Base-by-base conservation (phyloP, 2,797 vertebrate genomes). In the Iguana delicatissima region DNA sequence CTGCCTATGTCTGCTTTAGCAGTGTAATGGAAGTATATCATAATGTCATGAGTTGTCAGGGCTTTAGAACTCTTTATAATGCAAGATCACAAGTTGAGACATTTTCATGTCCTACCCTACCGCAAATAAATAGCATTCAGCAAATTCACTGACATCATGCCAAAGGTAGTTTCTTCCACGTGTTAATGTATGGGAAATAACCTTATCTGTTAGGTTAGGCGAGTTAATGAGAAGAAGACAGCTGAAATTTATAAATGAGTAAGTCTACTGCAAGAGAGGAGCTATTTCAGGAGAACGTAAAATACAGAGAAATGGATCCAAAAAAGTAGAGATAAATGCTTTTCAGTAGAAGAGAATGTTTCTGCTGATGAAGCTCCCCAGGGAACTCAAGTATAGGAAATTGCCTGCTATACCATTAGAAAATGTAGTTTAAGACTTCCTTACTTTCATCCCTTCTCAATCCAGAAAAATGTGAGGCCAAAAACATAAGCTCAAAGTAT, bases 1-100 rank as follows among this genome's bases (percentile, higher is more conserved):
- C 92, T 95, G 94, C 92, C 92, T 86, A 9, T 91, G 84, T 91
- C 95, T 96, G 87, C 93, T 94, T 95, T 94, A 93, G 88, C 72
- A 93, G 82, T 89, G 90, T 89, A 93, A 76, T 74, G 93, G 90
- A 88, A 95, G 92, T 97, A 96, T 95, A 97, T 97, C 94, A 97
- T 92, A 93, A 88, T 88, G 94, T 90, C 93, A 95, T 89, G 84
- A 93, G 90, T 92, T 97, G 95, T 96, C 96, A 96, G 94, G 89
- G 87, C 88, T 94, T 92, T 1, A 0, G 88, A 95, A 94, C 79
- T 91, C 94, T 94, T 94, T 95, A 92, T 93, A 95, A 94, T 93
- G 90, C 35, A 87, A 96, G 93, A 96, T 96, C 94, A 95, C 86
- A 96, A 96, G 88, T 94, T 89, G 88, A 95, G 84, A 95, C 88